Percentiles rank a stretch among this genome's conserved stretches.
Conservation (phyloP, 2,797 vertebrate species). For the Periophthalmus magnuspinnatus region DNA sequence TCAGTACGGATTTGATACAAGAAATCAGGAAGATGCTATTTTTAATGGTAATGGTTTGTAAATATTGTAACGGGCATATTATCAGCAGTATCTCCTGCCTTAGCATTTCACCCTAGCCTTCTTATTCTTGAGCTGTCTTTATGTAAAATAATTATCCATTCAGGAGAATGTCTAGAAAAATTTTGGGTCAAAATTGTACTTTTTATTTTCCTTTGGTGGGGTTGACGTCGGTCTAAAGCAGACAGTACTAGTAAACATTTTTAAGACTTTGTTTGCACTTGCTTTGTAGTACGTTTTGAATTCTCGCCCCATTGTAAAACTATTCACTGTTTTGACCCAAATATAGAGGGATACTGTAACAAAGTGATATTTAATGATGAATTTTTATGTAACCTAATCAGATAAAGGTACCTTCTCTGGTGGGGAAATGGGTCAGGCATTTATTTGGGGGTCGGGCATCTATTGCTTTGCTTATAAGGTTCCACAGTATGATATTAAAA, state of each 20-base stretch:
- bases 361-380: neutral
- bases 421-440: too few relatives aligned
- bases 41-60: slow-evolving; percentile 71
- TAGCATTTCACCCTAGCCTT: slow-evolving; percentile 63
- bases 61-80: slow-evolving; percentile 66
- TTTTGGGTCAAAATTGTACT: slow-evolving; percentile 6
- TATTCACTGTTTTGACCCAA: slow-evolving; percentile 13
- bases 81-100: slow-evolving; percentile 56
- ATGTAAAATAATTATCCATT: slow-evolving; percentile 43
- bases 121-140: slow-evolving; percentile 62
- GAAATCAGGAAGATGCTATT: slow-evolving; percentile 73
- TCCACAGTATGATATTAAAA: too few relatives aligned
- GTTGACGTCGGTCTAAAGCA: neutral
- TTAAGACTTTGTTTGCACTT: slow-evolving; percentile 1
- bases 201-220: neutral
- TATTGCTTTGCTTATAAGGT: too few relatives aligned
- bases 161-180: slow-evolving; percentile 21
- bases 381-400: too few relatives aligned
- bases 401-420: too few relatives aligned
- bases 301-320: neutral
- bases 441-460: too few relatives aligned
- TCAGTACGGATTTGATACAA: slow-evolving; percentile 76
- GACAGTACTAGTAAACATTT: slow-evolving; percentile 1
- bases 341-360: neutral
- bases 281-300: slow-evolving; percentile 3